Conservation (phyloP, 2,888 invertebrate genomes). For the Conops quadrifasciatus region DNA sequence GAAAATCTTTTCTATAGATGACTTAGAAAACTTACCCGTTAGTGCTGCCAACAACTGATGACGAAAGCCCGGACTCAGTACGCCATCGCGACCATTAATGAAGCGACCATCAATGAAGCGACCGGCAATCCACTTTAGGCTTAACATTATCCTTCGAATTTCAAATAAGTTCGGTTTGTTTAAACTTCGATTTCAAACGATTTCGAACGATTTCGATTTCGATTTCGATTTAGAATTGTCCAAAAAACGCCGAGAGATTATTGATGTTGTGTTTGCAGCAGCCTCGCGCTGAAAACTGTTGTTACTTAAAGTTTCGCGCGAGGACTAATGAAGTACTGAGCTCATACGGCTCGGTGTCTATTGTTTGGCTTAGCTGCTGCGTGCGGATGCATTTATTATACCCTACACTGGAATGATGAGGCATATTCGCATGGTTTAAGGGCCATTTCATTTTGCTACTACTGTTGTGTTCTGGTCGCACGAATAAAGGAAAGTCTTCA, state of each 20-base stretch:
- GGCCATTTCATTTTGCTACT: too few species aligned
- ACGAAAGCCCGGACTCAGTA: constrained; percentile 43
- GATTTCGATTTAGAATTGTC: too few species aligned
- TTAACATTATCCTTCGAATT: not conserved
- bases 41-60: constrained; percentile 52
- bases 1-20: too few species aligned
- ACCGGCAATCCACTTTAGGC: too few species aligned
- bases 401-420: not conserved
- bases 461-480: too few species aligned
- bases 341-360: not conserved
- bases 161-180: not conserved
- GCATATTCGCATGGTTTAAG: not conserved
- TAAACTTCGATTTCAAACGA: not conserved
- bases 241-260: not conserved
- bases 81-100: constrained; percentile 18
- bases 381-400: not conserved
- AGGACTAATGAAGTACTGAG: not conserved
- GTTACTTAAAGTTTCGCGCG: not conserved
- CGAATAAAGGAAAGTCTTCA: too few species aligned
- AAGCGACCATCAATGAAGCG: too few species aligned
- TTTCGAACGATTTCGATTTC: not conserved
- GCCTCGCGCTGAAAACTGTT: constrained; percentile 23
- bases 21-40: constrained; percentile 46
- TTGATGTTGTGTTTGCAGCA: constrained; percentile 3
- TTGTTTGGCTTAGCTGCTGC: not conserved